Evolutionary conservation across 2,797 vertebrate species (phyloP).

Genomic region (Myotis daubentonii): DNA sequence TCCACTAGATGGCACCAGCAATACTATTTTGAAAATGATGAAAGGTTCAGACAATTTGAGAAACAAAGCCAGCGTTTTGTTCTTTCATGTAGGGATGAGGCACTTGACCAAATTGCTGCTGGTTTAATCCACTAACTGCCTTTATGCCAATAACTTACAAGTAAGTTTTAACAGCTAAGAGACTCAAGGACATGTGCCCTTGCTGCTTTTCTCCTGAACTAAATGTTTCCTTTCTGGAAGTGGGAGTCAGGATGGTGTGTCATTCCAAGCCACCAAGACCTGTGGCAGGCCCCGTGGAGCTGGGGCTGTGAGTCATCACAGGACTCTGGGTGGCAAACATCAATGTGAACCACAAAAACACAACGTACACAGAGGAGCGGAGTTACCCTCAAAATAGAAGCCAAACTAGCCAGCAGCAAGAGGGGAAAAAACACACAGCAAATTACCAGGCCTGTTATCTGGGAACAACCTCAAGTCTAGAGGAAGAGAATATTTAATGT

Average conservation of each 20-base stretch:
- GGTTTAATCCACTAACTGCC: not conserved
- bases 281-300: not conserved
- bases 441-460: not conserved
- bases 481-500: not conserved
- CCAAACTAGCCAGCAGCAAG: not conserved
- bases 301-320: not conserved
- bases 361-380: conserved; percentile 48
- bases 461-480: not conserved
- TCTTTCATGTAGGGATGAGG: not conserved
- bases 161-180: not conserved
- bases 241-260: not conserved
- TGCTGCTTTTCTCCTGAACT: not conserved
- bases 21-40: not conserved
- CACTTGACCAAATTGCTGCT: not conserved
- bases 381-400: not conserved
- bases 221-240: not conserved
- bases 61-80: not conserved
- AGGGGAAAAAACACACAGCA: not conserved
- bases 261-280: not conserved
- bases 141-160: not conserved
- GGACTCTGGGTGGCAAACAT: not conserved
- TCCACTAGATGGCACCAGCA: conserved; percentile 63
- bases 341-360: conserved; percentile 55
- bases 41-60: not conserved
- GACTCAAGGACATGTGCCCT: not conserved